These are phyloP conservation scores for Paguma larvata DNA, from an alignment of 2,797 vertebrate species.

Conservation along the genomic window DNA sequence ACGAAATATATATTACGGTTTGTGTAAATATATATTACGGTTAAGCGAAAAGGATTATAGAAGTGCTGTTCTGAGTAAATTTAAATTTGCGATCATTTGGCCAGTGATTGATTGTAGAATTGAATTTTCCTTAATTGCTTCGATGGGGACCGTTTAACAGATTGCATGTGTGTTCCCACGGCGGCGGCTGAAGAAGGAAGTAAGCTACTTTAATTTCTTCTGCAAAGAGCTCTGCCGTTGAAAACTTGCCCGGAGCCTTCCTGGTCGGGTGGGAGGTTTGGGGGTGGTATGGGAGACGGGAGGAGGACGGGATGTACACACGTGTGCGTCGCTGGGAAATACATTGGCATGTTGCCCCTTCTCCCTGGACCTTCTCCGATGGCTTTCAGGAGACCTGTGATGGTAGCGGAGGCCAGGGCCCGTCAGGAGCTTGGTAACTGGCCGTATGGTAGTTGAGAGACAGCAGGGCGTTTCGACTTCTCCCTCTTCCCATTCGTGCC, in stretches of 20 bases:
- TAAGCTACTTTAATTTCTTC: neutral
- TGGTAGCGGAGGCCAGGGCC: neutral
- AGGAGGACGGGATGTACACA: neutral
- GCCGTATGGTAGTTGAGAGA: neutral
- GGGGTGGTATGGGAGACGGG: neutral
- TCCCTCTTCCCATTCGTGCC: neutral
- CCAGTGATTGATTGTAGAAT: neutral
- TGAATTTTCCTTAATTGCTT: neutral
- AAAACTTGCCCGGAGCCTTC: neutral
- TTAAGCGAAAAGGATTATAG: neutral
- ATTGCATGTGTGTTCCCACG: neutral
- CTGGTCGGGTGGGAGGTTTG: neutral
- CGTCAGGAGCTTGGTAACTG: neutral
- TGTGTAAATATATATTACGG: neutral
- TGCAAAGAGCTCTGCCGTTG: neutral
- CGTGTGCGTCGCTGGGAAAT: neutral
- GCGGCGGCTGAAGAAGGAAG: neutral
- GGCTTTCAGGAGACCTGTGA: neutral
- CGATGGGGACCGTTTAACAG: neutral
- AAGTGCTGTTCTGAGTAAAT: neutral
- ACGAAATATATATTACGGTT: neutral
- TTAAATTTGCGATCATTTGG: neutral
- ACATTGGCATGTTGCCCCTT: neutral
- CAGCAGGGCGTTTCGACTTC: neutral
- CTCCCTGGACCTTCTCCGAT: neutral